A percentile compares a stretch with the other conserved stretches of the same genome.
Evolutionary conservation across 2,113 vertebrate genomes (phyloP).

Genomic region (Brachypodius melanocephalos): DNA sequence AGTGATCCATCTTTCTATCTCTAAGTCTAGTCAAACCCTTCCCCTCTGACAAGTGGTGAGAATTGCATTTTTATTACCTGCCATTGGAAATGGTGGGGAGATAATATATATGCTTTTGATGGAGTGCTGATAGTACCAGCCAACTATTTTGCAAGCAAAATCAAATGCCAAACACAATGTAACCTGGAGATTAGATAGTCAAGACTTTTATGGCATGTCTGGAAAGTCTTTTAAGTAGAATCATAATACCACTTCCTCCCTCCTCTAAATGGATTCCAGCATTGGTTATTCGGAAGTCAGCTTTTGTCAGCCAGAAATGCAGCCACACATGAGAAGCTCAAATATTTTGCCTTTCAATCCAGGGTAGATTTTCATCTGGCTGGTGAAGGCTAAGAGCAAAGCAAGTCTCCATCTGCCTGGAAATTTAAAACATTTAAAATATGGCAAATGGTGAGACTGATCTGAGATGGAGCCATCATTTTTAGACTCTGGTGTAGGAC

Average conservation of each 20-base stretch:
- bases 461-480: not conserved
- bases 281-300: not conserved
- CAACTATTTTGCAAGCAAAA: not conserved
- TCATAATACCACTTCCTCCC: not conserved
- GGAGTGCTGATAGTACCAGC: not conserved
- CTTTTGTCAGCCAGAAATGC: not conserved
- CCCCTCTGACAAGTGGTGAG: not conserved
- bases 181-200: not conserved
- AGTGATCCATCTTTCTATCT: not conserved
- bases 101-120: not conserved
- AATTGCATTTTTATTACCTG: not conserved
- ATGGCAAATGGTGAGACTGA: not conserved
- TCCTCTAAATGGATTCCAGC: not conserved
- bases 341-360: not conserved
- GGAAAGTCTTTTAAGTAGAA: not conserved
- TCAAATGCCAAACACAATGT: not conserved
- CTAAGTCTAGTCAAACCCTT: not conserved
- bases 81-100: fast-evolving
- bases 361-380: not conserved
- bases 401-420: not conserved
- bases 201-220: not conserved
- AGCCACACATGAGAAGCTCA: not conserved
- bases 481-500: not conserved
- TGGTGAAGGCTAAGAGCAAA: not conserved
- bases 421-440: not conserved